These are phyloP conservation scores for Chionis minor DNA, from an alignment of 2,113 vertebrate genomes.

Conservation along the genomic window DNA sequence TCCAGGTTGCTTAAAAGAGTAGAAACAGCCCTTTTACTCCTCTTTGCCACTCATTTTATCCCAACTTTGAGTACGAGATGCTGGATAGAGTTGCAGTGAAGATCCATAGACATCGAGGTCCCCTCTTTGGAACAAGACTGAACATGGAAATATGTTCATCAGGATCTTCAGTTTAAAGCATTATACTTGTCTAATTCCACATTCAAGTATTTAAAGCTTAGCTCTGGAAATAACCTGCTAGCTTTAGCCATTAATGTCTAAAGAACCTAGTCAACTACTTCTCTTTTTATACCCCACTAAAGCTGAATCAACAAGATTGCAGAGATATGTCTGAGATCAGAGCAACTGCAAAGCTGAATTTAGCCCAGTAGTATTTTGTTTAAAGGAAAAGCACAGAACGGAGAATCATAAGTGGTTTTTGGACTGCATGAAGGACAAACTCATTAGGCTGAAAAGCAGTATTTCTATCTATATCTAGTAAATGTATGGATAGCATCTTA, in stretches of 20 bases:
- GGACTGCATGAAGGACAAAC: background rate
- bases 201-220: background rate
- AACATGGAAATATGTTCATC: background rate
- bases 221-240: background rate
- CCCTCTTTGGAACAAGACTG: background rate
- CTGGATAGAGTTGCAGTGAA: background rate
- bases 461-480: background rate
- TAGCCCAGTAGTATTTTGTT: background rate
- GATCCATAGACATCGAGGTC: background rate
- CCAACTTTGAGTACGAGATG: background rate
- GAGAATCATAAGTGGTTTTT: background rate
- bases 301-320: constrained; percentile 35
- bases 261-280: background rate
- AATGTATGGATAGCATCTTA: background rate
- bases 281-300: background rate
- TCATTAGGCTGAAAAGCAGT: background rate
- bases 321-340: background rate
- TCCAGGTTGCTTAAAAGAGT: background rate
- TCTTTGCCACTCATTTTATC: background rate
- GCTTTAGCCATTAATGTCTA: background rate
- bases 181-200: background rate
- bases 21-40: background rate
- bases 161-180: background rate
- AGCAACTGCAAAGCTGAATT: constrained; percentile 34
- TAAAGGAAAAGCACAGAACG: background rate